phyloP scores from a whole-genome alignment of 2,888 invertebrate species.

The Drosophila anomalipes region DNA sequence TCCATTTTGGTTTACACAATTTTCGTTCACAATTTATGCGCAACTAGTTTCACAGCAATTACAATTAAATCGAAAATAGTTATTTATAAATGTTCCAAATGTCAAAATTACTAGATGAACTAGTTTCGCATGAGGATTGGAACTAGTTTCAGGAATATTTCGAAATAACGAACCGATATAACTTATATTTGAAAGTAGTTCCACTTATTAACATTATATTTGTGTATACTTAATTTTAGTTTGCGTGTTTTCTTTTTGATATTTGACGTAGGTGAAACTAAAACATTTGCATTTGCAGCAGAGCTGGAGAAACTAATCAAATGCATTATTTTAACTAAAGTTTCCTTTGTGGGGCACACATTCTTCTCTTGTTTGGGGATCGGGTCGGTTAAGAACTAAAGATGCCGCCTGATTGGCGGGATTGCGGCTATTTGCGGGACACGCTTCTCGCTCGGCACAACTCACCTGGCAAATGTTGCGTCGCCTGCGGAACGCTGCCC shows the following conservation, averaged over 20 bases:
- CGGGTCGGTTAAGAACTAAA: slow-evolving; percentile 5
- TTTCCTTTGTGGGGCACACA: not conserved
- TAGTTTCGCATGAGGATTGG: not conserved
- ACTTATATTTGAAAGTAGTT: slow-evolving; percentile 1
- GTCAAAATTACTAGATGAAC: not conserved
- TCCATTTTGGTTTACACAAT: not conserved
- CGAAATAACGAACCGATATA: not conserved
- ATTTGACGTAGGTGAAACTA: not conserved
- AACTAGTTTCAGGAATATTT: not conserved
- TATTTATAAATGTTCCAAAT: not conserved
- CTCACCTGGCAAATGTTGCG: slow-evolving; percentile 85
- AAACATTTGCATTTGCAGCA: not conserved
- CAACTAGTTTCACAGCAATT: not conserved
- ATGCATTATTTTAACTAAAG: not conserved
- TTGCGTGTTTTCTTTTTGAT: not conserved
- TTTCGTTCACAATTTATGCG: not conserved
- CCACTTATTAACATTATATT: not conserved
- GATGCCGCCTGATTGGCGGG: not conserved
- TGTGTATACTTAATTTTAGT: not conserved
- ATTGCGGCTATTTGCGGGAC: not conserved
- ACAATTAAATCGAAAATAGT: not conserved
- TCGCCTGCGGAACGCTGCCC: slow-evolving; percentile 84
- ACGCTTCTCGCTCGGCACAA: not conserved
- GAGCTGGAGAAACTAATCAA: not conserved
- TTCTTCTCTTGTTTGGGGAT: not conserved